A percentile compares a stretch with the other conserved stretches of the same genome.
Conservation (phyloP, 2,888 invertebrate genomes). For the Rhagonycha lutea region DNA sequence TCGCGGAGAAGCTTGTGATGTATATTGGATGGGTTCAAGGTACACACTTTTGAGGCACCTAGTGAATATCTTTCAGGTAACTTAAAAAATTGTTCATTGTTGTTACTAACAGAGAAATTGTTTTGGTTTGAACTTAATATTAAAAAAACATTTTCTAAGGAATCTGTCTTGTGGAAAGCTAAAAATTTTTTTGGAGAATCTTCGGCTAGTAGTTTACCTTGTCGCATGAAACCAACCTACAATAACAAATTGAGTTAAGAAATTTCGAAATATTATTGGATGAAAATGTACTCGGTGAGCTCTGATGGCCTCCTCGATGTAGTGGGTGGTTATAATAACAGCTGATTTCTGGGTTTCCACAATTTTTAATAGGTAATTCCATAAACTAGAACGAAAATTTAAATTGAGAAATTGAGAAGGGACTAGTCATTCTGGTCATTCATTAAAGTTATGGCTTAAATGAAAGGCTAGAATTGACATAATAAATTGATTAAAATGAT, state of each 20-base stretch:
- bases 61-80: neutral
- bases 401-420: neutral
- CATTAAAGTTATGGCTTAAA: too few species aligned
- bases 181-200: constrained; percentile 78
- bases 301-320: constrained; percentile 88
- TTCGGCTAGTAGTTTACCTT: constrained; percentile 84
- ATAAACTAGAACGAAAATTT: constrained; percentile 69
- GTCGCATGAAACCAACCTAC: constrained; percentile 88
- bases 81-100: constrained; percentile 29
- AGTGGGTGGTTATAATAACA: constrained; percentile 92
- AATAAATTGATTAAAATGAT: neutral
- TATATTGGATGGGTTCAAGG: constrained; percentile 18
- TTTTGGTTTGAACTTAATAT: constrained; percentile 72
- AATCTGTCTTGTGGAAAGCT: constrained; percentile 68
- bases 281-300: constrained; percentile 70
- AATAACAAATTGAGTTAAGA: neutral
- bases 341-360: constrained; percentile 72
- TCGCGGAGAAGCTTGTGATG: constrained; percentile 25
- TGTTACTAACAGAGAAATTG: constrained; percentile 38
- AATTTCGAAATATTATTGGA: neutral
- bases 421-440: too few species aligned
- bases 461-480: neutral
- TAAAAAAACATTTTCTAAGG: constrained; percentile 89
- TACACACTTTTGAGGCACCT: neutral
- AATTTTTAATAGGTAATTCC: constrained; percentile 78